phyloP scores from a whole-genome alignment of 2,888 invertebrate species.

The Aphidius colemani region DNA sequence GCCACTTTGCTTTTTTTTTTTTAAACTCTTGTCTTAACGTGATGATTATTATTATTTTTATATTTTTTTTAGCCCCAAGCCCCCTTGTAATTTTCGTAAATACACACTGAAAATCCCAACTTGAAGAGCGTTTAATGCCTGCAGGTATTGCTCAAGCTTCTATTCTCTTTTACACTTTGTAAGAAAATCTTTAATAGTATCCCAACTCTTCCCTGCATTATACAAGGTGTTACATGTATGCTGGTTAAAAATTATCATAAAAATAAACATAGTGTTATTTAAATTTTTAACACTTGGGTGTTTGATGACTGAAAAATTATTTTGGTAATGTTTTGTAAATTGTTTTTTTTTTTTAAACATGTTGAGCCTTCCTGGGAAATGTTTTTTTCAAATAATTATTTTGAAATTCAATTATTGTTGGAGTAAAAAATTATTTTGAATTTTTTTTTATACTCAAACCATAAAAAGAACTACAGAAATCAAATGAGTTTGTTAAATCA shows the following conservation, averaged over 20 bases:
- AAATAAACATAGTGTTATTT: conserved; percentile 9
- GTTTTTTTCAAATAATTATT: too few relatives aligned
- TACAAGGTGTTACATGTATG: conserved; percentile 10
- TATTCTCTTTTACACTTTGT: conserved; percentile 28
- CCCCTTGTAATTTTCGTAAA: conserved; percentile 55
- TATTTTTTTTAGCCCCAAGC: conserved; percentile 43
- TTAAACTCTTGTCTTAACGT: background rate
- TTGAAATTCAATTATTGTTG: too few relatives aligned
- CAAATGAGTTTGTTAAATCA: too few relatives aligned
- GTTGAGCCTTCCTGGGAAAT: too few relatives aligned
- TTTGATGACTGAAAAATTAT: conserved; percentile 4
- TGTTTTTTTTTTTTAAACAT: background rate
- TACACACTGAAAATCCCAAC: conserved; percentile 50
- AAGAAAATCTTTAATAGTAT: conserved; percentile 36
- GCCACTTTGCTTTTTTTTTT: conserved; percentile 7
- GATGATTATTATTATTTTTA: background rate
- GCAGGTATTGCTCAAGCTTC: conserved; percentile 19
- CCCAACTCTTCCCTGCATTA: conserved; percentile 25
- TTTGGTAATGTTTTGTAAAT: too few relatives aligned
- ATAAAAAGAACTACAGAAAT: too few relatives aligned
- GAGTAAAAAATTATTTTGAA: too few relatives aligned
- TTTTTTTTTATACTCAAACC: too few relatives aligned
- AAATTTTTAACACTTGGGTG: conserved; percentile 13
- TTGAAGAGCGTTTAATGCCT: conserved; percentile 34
- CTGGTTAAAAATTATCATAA: background rate